Evolutionary conservation across 1,140 invertebrate species (phyloP).

Genomic region (Drosophila pallidifrons): DNA sequence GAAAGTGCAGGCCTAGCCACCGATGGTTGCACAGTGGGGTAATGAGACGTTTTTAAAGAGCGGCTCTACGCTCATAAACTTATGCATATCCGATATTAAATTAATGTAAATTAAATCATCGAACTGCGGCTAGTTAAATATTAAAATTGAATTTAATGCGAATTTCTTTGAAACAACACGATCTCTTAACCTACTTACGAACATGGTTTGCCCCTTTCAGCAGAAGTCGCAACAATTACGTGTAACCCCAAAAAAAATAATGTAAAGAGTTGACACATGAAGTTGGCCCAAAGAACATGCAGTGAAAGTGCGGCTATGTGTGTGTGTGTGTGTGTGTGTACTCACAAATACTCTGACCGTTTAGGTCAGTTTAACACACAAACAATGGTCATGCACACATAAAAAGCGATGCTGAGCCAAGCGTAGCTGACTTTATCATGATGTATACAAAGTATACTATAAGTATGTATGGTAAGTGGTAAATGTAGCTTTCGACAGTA

Average conservation of each 20-base stretch:
- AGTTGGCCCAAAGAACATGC: constrained; percentile 12
- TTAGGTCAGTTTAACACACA: constrained; percentile 37
- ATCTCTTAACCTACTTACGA: too few relatives aligned
- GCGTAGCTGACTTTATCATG: constrained; percentile 23
- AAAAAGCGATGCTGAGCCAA: constrained; percentile 2
- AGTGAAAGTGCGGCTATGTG: constrained; percentile 19
- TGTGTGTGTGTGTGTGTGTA: background rate
- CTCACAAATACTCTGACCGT: constrained; percentile 9
- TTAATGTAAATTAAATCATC: background rate
- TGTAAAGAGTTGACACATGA: constrained; percentile 5
- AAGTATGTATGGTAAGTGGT: background rate
- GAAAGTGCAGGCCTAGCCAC: constrained; percentile 55
- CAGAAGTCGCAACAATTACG: background rate
- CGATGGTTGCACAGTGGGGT: constrained; percentile 27
- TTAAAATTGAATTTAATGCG: too few relatives aligned
- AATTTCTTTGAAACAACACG: too few relatives aligned
- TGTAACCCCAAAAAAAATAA: background rate
- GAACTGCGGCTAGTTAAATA: background rate
- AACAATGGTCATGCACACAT: constrained; percentile 25
- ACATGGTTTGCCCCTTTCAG: background rate
- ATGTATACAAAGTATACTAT: background rate
- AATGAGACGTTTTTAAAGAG: constrained; percentile 5
- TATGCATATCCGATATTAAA: background rate
- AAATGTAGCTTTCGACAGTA: constrained; percentile 19
- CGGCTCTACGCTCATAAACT: background rate